Base-by-base conservation (phyloP, 1,140 invertebrate species). In the Paraescarpia echinospica region DNA sequence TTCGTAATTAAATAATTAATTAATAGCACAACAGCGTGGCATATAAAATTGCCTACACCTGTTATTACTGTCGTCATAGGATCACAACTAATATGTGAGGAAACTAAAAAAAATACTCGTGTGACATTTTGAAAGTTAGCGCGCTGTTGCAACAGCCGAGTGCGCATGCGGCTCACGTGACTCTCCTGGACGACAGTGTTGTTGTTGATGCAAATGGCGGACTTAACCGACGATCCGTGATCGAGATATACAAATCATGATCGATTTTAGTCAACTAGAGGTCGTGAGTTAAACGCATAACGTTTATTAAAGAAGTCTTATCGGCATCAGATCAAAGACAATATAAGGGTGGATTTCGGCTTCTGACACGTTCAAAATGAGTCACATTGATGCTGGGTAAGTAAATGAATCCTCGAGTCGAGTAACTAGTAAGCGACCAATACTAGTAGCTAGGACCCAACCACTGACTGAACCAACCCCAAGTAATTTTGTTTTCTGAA, bases 161-260 rank as follows among this genome's bases (percentile, higher is more conserved):
- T 77, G 59, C 59, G 59, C 59, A 77, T 77, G 59, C 59, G 59
- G 59, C 59, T 27, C 59, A 77, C 59, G 59, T 77, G 59, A 77
- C 59, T 77, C 59, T 77, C 59, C 59, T 77, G 59, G 59, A 77
- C 59, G 59, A 77, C 59, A 77, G 59, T 4, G 41, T 41, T 41
- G 59, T 77, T 77, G 59, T 77, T 77, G 59, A 77, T 77, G 59
- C 59, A 77, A 77, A 77, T 77, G 59, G 59, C 59, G 59, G 59
- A 77, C 1, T 77, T 18, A 31, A 27, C 59, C n/a, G n/a, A n/a
- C n/a, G n/a, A n/a, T n/a, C n/a, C 18, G 59, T 77, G 59, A 77
- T 31, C 59, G 59, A 1, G 14, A 77, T 6, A 77, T 77, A 1
- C 18, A 27, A 77, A 77, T 27, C 59, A 77, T 77, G 59, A 77